Base-by-base conservation (phyloP, 2,113 vertebrate species). In the Spea bombifrons region DNA sequence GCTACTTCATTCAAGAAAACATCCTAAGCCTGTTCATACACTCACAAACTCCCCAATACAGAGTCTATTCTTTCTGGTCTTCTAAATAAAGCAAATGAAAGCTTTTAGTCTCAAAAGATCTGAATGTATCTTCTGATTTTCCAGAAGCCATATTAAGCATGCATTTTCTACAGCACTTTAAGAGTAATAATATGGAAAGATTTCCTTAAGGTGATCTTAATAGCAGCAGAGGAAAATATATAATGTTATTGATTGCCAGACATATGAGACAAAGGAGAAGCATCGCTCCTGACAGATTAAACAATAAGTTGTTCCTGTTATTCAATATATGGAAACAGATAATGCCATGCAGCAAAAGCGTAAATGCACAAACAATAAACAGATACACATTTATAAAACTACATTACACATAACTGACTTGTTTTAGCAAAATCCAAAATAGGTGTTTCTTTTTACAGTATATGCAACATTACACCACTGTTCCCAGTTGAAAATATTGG, bases 161-260 rank as follows among this genome's bases (percentile, higher is more conserved):
- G 16, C 9, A 69, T 55, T n/a, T 74, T 61, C 13, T 49, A 16
- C 47, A 64, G 57, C 13, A 16, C 46, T 74, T 74, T 55, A 30
- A 8, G 16, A 79, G 49, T 66, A 53, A 72, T 5, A 52, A 45
- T 59, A 69, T 76, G 75, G 75, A 76, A 76, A 69, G 16, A 76
- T 76, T 53, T 53, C 46, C 55, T 59, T 2, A 8, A 7, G 10
- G 55, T 4, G 55, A 13, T 59, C 55, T 59, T 59, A 12, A 13
- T 59, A 59, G 15, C 59, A 50, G 65, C 43, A 50, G 16, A 67
- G 49, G 63, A 55, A 46, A 67, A 15, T 75, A 64, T 74, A 46
- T 74, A 45, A 44, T 49, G 30, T 8, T 8, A 76, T 67, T 76
- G 65, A 76, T 76, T 59, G 5, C 7, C 10, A 47, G 52, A 17